Evolutionary conservation across 2,888 invertebrate genomes (phyloP), one percentile per base, ranked within the genome.

Genomic region (Xestia xanthographa): DNA sequence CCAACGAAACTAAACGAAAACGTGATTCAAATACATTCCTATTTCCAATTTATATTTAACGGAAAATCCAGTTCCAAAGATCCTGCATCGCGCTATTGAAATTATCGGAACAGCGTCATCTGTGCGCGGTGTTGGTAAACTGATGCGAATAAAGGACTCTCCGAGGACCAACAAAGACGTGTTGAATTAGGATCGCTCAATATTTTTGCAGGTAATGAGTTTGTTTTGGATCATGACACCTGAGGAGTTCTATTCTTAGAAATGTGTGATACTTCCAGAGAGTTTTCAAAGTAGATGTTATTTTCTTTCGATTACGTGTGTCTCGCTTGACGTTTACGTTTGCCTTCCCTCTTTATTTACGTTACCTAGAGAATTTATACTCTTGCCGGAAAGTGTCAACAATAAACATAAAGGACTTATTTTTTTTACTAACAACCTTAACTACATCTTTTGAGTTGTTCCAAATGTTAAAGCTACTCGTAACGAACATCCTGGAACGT

Each of bases 1-100:
- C 68, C 77, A 34, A 82, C 79, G 71, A 77, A 86, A 88, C 86
- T 88, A 86, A 87, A 85, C 87, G 88, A 87, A 87, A 77, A 84
- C 87, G 87, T 87, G 87, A 87, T 86, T 77, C 85, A 82, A 86
- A 86, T 86, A 88, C 78, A 63, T 80, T 77, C 60, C 45, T 60
- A 67, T 79, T 76, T 74, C 69, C 58, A 80, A 77, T 79, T 77
- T 82, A 75, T 72, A 68, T 82, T 82, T 82, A 82, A 66, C 69
- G 26, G 22, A 73, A 76, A 82, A 70, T 56, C 29, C 67, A 45
- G 56, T 62, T 68, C 26, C 12, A 71, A 72, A 72, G 29, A 38
- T 53, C 26, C 45, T 77, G 72, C 63, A 65, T 53, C 78, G 63
- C 50, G 43, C 62, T 72, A 77, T 85, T 77, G 72, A 71, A 73